Base-by-base conservation (phyloP, 2,888 invertebrate genomes). In the Galerucella nymphaeae region DNA sequence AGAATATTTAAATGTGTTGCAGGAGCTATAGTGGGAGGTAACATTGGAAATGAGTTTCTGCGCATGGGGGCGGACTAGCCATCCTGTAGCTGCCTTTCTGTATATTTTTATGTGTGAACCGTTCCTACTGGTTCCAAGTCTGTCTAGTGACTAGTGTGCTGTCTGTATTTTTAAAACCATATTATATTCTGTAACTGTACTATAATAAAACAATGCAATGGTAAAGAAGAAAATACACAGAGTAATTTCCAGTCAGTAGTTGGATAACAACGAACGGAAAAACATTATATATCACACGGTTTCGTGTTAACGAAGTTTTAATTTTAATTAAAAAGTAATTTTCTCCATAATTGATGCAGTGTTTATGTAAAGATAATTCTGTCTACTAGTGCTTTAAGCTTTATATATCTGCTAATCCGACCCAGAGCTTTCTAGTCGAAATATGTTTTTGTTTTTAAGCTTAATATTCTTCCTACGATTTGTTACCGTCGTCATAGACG, bases 341-440 rank as follows among this genome's bases (percentile, higher is more conserved):
- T 78, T 72, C 76, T 61, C 61, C 66, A 74, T 71, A 80, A 80
- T 78, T 79, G 80, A 81, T 80, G 77, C 75, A 70, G 75, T 79
- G 81, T 81, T 81, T 82, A 80, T 81, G 78, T 81, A 80, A 82
- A 77, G 81, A 79, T 82, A 82, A 82, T 82, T 80, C 77, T 80
- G 72, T 78, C 76, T 72, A 71, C 75, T 77, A 72, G 76, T 73
- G 69, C 72, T 71, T 64, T 74, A 75, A 76, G 70, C 68, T 74
- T 71, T 75, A 77, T 79, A 79, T 77, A 79, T 80, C 75, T 77
- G 70, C 77, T 66, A 75, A 78, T 76, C 74, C 75, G 65, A 42
- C 62, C 62, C 6, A 53, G 77, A 76, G 76, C 74, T 78, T 73
- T 62, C 70, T 71, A 68, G 67, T 73, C 64, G 70, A 71, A 75